These are phyloP conservation scores for Clarias fuscus DNA, from an alignment of 2,797 vertebrate species.

Conservation along the genomic window DNA sequence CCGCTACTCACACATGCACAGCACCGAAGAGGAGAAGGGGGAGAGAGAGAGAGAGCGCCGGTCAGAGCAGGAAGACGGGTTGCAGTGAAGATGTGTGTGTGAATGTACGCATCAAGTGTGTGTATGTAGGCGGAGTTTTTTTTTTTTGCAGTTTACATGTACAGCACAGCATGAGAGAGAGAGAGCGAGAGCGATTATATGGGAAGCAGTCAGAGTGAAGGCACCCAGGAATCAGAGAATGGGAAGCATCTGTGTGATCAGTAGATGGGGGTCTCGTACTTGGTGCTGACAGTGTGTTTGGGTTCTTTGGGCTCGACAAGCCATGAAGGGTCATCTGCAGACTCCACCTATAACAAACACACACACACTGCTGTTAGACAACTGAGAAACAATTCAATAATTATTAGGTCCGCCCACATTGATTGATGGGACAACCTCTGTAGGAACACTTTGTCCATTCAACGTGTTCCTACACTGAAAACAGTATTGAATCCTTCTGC, in stretches of 20 bases:
- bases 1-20: conserved; percentile 61
- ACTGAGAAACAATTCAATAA: not conserved
- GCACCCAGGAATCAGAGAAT: conserved; percentile 34
- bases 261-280: conserved; percentile 99
- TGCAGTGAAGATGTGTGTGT: conserved; percentile 5
- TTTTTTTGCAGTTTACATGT: not conserved
- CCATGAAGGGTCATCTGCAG: conserved; percentile 86
- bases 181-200: conserved; percentile 4
- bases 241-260: conserved; percentile 66
- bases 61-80: conserved; percentile 71
- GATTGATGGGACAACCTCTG: not conserved
- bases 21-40: conserved; percentile 58
- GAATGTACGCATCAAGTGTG: conserved; percentile 4
- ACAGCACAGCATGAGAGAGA: conserved; percentile 5
- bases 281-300: conserved; percentile 95
- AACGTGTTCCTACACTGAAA: not conserved
- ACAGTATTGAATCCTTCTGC: too few species aligned
- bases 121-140: not conserved
- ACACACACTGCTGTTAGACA: not conserved
- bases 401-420: not conserved
- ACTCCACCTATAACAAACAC: conserved; percentile 76
- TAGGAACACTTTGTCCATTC: not conserved
- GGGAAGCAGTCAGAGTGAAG: conserved; percentile 46
- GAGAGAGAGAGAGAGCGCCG: conserved; percentile 4
- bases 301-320: conserved; percentile 93